Percentiles rank a stretch among this genome's conserved stretches.
Conservation (phyloP, 2,888 invertebrate species). For the Andrena minutula region DNA sequence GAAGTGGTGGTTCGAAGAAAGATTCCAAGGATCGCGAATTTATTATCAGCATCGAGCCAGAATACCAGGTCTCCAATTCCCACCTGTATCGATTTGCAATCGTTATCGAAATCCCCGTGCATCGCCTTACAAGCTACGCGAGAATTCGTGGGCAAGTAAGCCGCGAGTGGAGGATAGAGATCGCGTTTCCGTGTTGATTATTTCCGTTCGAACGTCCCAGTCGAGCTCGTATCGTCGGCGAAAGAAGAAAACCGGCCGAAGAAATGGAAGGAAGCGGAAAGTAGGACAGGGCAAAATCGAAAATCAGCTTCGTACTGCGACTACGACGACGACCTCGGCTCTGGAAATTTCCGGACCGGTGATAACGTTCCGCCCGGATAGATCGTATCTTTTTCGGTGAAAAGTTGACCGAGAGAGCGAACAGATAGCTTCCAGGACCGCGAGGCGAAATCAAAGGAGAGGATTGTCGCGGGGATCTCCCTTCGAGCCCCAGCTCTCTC, state of each 20-base stretch:
- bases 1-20: neutral
- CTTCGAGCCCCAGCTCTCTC: neutral
- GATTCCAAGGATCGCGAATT: constrained; percentile 10
- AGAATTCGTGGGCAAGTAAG: constrained; percentile 19
- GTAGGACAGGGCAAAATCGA: constrained; percentile 57
- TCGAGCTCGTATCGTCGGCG: constrained; percentile 9
- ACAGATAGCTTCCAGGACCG: constrained; percentile 31
- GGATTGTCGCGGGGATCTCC: constrained; percentile 18
- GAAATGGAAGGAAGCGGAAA: constrained; percentile 51
- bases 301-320: constrained; percentile 62
- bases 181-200: constrained; percentile 54
- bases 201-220: constrained; percentile 39
- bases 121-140: constrained; percentile 29
- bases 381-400: constrained; percentile 74
- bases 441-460: constrained; percentile 33
- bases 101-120: constrained; percentile 40
- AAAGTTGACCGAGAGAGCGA: constrained; percentile 63
- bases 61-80: constrained; percentile 14
- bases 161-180: constrained; percentile 2
- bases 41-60: neutral
- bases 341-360: constrained; percentile 68
- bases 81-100: constrained; percentile 49
- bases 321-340: constrained; percentile 48
- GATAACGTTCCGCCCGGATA: constrained; percentile 76
- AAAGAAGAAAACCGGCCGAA: constrained; percentile 22